Conservation (phyloP, 2,113 vertebrate genomes). For the Acrocephalus arundinaceus region DNA sequence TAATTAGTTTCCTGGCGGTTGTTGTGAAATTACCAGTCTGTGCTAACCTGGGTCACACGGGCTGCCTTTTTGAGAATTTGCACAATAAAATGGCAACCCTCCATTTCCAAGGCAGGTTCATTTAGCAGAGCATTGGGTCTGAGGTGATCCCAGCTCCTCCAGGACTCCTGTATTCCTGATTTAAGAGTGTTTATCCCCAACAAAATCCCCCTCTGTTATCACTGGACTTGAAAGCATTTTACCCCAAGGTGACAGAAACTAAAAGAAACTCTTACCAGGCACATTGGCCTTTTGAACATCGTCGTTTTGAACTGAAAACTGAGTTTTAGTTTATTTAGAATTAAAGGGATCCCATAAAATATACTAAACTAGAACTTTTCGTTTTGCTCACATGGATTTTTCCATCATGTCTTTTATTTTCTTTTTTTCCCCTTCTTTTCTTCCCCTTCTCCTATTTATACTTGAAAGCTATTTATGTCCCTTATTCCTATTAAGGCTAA, state of each 20-base stretch:
- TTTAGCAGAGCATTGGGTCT: background rate
- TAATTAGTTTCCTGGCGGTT: background rate
- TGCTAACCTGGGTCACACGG: background rate
- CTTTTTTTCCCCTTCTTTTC: rapidly evolving
- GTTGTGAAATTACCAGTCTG: conserved; percentile 13
- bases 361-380: background rate
- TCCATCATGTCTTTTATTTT: background rate
- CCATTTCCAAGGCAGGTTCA: background rate
- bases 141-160: background rate
- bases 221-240: background rate
- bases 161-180: background rate
- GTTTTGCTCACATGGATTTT: background rate
- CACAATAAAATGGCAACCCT: background rate
- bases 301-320: background rate
- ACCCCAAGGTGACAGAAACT: background rate
- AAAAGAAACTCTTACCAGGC: background rate
- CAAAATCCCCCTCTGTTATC: background rate
- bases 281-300: background rate
- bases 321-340: background rate
- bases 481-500: background rate
- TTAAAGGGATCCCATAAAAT: background rate
- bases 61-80: background rate
- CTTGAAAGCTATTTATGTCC: background rate
- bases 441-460: background rate
- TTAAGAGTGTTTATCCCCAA: background rate